Evolutionary conservation across 2,113 vertebrate species (phyloP), one percentile per base, ranked within the genome.

Genomic region (Haliaeetus leucogaster): DNA sequence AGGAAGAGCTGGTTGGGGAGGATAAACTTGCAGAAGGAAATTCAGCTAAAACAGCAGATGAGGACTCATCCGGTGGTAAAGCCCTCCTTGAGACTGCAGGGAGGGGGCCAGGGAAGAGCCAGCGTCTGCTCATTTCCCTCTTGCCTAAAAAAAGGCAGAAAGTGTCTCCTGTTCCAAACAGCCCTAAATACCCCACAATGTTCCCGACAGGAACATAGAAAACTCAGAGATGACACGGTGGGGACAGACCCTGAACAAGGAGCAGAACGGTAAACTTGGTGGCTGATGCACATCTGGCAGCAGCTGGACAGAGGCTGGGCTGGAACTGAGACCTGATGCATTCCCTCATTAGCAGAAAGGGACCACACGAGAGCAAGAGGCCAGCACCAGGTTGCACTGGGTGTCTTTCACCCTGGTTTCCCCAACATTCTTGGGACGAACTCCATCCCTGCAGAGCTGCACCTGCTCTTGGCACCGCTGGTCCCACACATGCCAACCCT

Each of bases 331-430:
- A 61, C 36, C 48, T 13, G 78, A 11, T 7, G 5, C 23, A 9
- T 16, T n/a, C 85, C 15, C 77, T 40, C 36, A 0, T 26, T 13
- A 25, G 18, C 19, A 19, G 26, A 34, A 6, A 5, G 7, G 10
- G 3, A 45, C 18, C 17, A 6, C 4, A 1, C 0, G 1, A 34
- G 56, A 15, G 25, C 2, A 2, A 48, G 72, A 11, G 30, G 7
- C 14, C 38, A 20, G 17, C 61, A 21, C 21, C 0, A 1, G 16
- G 36, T 25, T 5, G 1, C 3, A 16, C 47, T 25, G 40, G 11
- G 22, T 13, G 12, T 16, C 48, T 22, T 32, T 11, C 56, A 20
- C 13, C 38, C 29, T 3, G 8, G 2, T 29, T 66, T 47, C 11
- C 36, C 62, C 68, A 38, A 8, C 9, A 7, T 13, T 29, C 38